Base-by-base conservation (phyloP, 1,140 invertebrate genomes). In the Drosophila hydei region DNA sequence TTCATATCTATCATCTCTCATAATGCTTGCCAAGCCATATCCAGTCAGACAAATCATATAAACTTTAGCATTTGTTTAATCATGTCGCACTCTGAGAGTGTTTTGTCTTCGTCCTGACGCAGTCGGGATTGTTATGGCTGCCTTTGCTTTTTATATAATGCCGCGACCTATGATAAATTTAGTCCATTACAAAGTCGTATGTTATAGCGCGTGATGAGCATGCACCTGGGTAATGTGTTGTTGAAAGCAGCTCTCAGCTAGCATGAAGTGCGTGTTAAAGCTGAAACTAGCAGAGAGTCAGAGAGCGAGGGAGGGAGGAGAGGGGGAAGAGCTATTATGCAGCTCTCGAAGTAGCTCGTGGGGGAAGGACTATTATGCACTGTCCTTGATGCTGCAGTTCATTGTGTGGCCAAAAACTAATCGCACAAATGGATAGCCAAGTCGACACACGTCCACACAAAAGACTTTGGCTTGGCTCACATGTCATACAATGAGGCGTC, bases 381-480 rank as follows among this genome's bases (percentile, higher is more conserved):
- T 47, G 69, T 80, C 81, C 81, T 85, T 77, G 81, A 14, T 9
- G 47, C 54, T 59, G 62, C 71, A 64, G 30, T 70, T 68, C 77
- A 77, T 85, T 85, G 77, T 85, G 63, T 70, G 67, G 63, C 81
- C 54, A 55, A 69, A 85, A 85, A 72, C 83, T 88, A 88, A 88
- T 88, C 83, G 87, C 54, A 79, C 83, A 88, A 88, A 88, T 88
- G 83, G 83, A 87, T 59, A 67, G 16, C 63, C 63, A 81, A 54
- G 48, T 56, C 42, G 38, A 36, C 48, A 36, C 48, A 52, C 21
- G 38, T 33, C 38, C 51, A 56, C 72, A 81, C 60, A 50, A 75
- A 63, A 61, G 56, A 56, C 63, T 58, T 61, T 9, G 12, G 33
- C 61, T 38, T 56, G 48, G 40, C 50, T 73, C 71, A 69, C 55